Conservation (phyloP, 30 jellyfish, hydroid and myxozoan genomes). For the Chrysaora quinquecirrha region DNA sequence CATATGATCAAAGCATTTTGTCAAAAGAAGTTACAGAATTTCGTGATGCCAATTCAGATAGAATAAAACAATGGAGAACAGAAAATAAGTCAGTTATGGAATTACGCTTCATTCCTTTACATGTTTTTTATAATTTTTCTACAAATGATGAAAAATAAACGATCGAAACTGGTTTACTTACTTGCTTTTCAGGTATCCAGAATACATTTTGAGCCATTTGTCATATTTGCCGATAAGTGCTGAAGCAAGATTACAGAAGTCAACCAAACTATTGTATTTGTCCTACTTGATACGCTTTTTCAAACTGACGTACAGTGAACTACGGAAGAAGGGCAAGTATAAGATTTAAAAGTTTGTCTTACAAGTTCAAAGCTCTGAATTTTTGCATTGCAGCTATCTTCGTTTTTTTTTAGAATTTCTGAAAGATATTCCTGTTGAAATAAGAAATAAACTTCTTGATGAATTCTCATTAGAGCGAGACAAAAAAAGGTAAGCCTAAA, state of each 20-base stretch:
- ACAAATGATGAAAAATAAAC: too few species aligned
- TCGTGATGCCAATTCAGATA: conserved; percentile 2
- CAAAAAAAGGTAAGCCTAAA: conserved; percentile 54
- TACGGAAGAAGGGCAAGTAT: conserved; percentile 57
- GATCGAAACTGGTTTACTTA: too few species aligned
- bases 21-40: conserved; percentile 34
- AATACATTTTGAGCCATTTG: conserved; percentile 35
- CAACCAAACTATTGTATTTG: conserved; percentile 33
- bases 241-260: conserved; percentile 21
- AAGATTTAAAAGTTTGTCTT: too few species aligned
- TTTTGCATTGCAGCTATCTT: too few species aligned
- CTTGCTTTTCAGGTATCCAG: conserved; percentile 53
- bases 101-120: too few species aligned
- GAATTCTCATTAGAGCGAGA: conserved; percentile 50
- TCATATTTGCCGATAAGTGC: conserved; percentile 37
- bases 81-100: conserved; percentile 32
- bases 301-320: conserved; percentile 37
- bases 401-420: conserved; percentile 54
- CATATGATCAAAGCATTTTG: conserved; percentile 32
- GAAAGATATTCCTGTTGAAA: conserved; percentile 47
- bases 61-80: conserved; percentile 24
- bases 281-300: conserved; percentile 51
- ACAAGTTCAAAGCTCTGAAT: too few species aligned
- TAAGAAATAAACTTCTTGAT: conserved; percentile 8
- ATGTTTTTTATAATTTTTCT: too few species aligned